Percentiles rank a stretch among this genome's conserved stretches.
phyloP scores from a whole-genome alignment of 92 coral and sea anemone genomes.

The Zoanthus gigantus region DNA sequence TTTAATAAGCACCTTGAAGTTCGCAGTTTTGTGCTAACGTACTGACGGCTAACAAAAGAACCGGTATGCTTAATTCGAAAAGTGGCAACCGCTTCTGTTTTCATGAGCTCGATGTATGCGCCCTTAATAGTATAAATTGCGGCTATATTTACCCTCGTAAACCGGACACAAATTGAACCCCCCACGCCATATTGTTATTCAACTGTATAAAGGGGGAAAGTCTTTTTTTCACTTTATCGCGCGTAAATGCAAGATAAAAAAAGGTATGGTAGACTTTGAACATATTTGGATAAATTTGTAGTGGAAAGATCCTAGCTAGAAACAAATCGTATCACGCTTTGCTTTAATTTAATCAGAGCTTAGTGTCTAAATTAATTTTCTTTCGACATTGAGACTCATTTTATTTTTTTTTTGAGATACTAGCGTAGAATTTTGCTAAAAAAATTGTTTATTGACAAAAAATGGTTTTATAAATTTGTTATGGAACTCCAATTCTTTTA shows the following conservation, averaged over 20 bases:
- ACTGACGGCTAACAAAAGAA: background rate
- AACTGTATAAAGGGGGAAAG: background rate
- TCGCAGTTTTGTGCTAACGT: background rate
- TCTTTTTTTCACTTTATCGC: background rate
- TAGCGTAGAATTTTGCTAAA: background rate
- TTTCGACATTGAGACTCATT: background rate
- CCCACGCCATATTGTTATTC: background rate
- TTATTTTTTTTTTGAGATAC: background rate
- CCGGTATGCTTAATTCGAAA: background rate
- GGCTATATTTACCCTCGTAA: background rate
- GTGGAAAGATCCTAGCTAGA: background rate
- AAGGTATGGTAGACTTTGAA: background rate
- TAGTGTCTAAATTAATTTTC: too few species aligned
- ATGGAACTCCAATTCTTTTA: background rate
- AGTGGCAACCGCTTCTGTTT: background rate
- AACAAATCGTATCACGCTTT: too few species aligned
- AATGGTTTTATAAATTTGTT: background rate
- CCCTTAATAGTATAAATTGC: background rate
- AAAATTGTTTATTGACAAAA: background rate
- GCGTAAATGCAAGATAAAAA: background rate
- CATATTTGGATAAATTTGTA: background rate
- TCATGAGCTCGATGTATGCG: slow-evolving; percentile 1
- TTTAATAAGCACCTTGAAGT: background rate
- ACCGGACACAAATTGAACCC: background rate
- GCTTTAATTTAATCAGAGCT: too few species aligned